Evolutionary conservation across 2,797 vertebrate genomes (phyloP), one percentile per base, ranked within the genome.

Genomic region (Crocodylus rhombifer): DNA sequence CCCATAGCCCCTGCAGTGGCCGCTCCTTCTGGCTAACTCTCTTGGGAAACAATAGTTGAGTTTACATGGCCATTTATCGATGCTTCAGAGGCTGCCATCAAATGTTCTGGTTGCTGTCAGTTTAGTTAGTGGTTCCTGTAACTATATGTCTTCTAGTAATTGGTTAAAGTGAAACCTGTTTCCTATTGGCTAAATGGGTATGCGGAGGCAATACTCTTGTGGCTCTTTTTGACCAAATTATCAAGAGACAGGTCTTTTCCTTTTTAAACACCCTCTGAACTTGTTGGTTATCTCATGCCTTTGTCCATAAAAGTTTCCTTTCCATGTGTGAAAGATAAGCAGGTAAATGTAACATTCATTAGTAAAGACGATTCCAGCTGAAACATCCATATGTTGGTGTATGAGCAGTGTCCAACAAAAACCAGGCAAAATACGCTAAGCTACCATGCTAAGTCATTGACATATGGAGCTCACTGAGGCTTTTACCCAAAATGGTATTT

Each of bases 401-500:
- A 21, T 71, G n/a, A 88, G 9, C 61, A 73, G 61, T 30, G n/a
- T 71, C 51, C 76, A 2, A 0, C 42, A 18, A 1, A 0, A 80
- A 82, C 14, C 56, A 42, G 61, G 51, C 77, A 83, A 55, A 90
- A 62, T 14, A 42, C 21, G 21, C 2, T 14, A 30, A 62, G 33
- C n/a, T 80, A 55, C 28, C 20, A 60, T 26, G 69, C 21, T 79
- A 67, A 56, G 26, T 23, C 60, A 93, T 58, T 87, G 95, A 91
- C 42, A 94, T 92, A 91, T 17, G 57, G 82, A 96, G n/a, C 89
- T 95, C 93, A 94, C 60, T 36, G 65, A 4, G 7, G 78, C 65
- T 97, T 93, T 92, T 83, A 95, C 85, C 92, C 91, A 86, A 95
- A 97, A 95, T 0, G 20, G 33, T 89, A 90, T 93, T 97, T 96